Evolutionary conservation across 2,113 vertebrate species (phyloP), one percentile per base, ranked within the genome.

Genomic region (Sorex fumeus): DNA sequence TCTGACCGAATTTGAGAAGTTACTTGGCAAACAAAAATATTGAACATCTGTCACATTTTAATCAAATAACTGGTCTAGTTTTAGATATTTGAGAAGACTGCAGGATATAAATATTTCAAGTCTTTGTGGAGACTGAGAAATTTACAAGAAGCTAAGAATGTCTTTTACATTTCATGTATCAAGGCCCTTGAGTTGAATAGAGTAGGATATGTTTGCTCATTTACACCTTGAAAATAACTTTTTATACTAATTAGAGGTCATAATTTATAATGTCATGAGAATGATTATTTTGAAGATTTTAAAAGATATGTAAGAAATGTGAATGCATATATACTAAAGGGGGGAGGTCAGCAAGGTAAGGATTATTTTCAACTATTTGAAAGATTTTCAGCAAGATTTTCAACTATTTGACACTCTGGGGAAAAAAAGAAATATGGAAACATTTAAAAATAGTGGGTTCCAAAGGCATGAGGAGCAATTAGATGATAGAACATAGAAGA

Each of bases 11-110:
- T 91, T 71, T 85, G 27, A 91, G 27, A 85, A 91, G 71, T 53
- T 81, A 0, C 21, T 84, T 91, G 45, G 36, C 66, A 93, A 92
- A 67, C 0, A 53, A 62, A 72, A 83, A 45, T 40, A 78, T 21
- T 92, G 91, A 90, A 90, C 16, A 77, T 83, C 19, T 87, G 45
- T 82, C 40, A 95, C 45, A 34, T 91, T 90, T 95, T 81, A 87
- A 89, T 94, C 43, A 93, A 93, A 66, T 66, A 91, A 67, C 25
- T 45, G 40, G 78, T 84, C 30, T 11, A 34, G 45, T 82, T 91
- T 95, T 79, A 78, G 82, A 28, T 40, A 45, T 32, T 83, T 34
- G 32, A 75, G 57, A 45, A 64, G 18, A 74, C 9, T 74, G 1
- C 12, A 74, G 40, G 89, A 70, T 74, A 21, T 8, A 40, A n/a